phyloP scores from a whole-genome alignment of 1,140 invertebrate species.

The Drosophila suzukii region DNA sequence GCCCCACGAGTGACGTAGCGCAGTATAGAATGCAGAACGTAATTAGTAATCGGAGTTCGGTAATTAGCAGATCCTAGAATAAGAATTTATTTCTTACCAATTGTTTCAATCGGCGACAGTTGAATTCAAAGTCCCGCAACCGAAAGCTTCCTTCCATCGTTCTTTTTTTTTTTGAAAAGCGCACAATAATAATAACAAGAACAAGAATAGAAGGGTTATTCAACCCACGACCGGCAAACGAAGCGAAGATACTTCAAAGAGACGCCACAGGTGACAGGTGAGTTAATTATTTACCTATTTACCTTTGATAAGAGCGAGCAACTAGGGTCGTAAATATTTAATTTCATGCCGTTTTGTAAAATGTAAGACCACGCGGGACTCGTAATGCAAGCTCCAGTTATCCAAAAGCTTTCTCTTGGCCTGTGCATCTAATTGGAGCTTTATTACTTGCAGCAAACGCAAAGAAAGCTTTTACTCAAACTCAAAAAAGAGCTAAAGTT shows the following conservation, averaged over 20 bases:
- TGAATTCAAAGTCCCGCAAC: neutral
- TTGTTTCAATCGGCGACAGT: neutral
- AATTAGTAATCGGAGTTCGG: conserved; percentile 5
- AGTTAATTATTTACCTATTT: conserved; percentile 6
- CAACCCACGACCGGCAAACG: conserved; percentile 13
- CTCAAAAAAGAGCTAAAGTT: neutral
- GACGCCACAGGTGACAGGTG: conserved; percentile 18
- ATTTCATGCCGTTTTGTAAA: conserved; percentile 27
- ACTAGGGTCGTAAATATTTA: neutral
- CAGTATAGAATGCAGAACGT: conserved; percentile 56
- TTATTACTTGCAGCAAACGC: conserved; percentile 20
- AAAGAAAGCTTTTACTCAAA: conserved; percentile 11
- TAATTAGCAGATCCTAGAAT: conserved; percentile 5
- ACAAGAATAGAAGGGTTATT: conserved; percentile 25
- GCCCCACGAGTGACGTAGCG: conserved; percentile 52
- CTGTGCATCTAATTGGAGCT: conserved; percentile 40
- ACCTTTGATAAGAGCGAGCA: neutral
- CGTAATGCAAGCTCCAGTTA: conserved; percentile 36
- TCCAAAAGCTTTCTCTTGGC: conserved; percentile 28
- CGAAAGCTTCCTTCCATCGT: conserved; percentile 2
- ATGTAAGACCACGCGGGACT: conserved; percentile 28
- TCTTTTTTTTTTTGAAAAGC: conserved; percentile 19
- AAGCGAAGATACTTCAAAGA: neutral
- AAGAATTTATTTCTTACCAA: neutral
- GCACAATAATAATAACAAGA: conserved; percentile 7